phyloP scores from a whole-genome alignment of 2,113 vertebrate species.

The Gymnarchus niloticus region DNA sequence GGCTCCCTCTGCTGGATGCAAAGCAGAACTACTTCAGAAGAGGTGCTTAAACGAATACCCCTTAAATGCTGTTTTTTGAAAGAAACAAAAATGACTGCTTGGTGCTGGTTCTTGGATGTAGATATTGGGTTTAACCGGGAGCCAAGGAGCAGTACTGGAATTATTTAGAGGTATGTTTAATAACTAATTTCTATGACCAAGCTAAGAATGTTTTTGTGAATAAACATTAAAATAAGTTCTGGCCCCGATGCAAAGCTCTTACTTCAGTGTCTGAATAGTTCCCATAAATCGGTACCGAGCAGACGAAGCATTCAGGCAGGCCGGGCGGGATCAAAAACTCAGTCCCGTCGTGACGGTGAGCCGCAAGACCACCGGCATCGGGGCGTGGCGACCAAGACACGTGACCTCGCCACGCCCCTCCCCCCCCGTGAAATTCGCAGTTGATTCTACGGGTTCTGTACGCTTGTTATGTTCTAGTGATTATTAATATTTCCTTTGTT shows the following conservation, averaged over 20 bases:
- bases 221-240: not conserved
- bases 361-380: too few relatives aligned
- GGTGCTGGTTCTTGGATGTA: not conserved
- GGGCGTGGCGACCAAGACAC: not conserved
- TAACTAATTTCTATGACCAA: not conserved
- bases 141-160: not conserved
- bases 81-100: not conserved
- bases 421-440: too few relatives aligned
- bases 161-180: not conserved
- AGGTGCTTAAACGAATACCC: not conserved
- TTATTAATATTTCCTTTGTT: not conserved
- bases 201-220: not conserved
- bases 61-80: not conserved
- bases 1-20: not conserved
- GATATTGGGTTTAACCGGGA: not conserved
- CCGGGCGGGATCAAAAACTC: not conserved
- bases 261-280: not conserved
- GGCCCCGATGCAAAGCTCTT: not conserved
- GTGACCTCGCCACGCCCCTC: not conserved
- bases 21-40: not conserved
- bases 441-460: not conserved
- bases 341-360: not conserved
- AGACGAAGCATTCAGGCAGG: not conserved
- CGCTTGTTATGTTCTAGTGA: too few relatives aligned
- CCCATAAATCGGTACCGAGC: not conserved